Base-by-base conservation (phyloP, 2,888 invertebrate species). In the Strigamia maritima region DNA sequence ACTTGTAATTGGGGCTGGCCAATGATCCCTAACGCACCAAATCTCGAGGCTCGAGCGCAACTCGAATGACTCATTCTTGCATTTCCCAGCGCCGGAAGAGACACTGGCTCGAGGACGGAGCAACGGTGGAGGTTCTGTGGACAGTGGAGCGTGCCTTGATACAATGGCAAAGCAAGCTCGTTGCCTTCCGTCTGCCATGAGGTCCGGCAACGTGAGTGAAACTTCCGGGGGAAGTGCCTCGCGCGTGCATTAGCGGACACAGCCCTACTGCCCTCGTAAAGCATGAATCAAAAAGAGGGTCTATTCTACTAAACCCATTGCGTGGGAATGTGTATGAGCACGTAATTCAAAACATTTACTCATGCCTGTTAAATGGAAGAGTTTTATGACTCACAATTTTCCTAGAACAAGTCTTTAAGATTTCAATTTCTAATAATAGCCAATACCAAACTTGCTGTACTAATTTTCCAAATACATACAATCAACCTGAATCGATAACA, bases 171-270 rank as follows among this genome's bases (percentile, higher is more conserved):
- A n/a, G 31, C 75, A 40, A 22, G 75, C 75, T 35, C 75, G 38
- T 75, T 40, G 70, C 40, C 75, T 75, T 75, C 75, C 75, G 75
- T 40, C 40, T 75, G 75, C 75, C 75, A 75, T 75, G 75, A 38
- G 75, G 75, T 40, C 75, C 38, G 75, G 38, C 38, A 75, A 35
- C 22, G 75, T 75, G 75, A 75, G 75, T 40, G 75, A 75, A 75
- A 75, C 75, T 75, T 75, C 75, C 75, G 75, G 40, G 31, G 75
- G 75, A 75, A 75, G 75, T 38, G 75, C 38, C 75, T 35, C 40
- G 38, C 75, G 75, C 75, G 75, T 75, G 75, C 75, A 75, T 75
- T 75, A 75, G 75, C 38, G 75, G 40, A 75, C 75, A 24, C 75
- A 70, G 70, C 70, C 70, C 70, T 70, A 70, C 70, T 70, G 70